Evolutionary conservation across 2,888 invertebrate genomes (phyloP).

Genomic region (Cheilosia variabilis): DNA sequence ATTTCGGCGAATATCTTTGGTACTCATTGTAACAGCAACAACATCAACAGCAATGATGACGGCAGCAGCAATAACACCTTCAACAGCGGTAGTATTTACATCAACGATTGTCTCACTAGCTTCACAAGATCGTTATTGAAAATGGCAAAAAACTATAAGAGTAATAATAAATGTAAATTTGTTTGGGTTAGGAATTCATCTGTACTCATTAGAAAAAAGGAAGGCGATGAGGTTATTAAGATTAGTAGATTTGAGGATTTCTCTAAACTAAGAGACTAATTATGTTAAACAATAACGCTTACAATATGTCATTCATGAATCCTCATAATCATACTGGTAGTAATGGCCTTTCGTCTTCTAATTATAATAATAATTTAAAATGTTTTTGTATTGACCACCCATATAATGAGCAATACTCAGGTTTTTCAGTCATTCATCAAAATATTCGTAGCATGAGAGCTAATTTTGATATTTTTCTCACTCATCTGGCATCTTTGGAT

Average conservation of each 20-base stretch:
- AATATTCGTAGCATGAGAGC: conserved; percentile 32
- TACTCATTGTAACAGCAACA: conserved; percentile 3
- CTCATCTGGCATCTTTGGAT: conserved; percentile 23
- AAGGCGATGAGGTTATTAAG: conserved; percentile 25
- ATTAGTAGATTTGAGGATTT: conserved; percentile 8
- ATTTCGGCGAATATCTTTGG: not conserved
- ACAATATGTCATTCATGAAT: conserved; percentile 6
- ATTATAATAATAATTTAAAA: conserved; percentile 15
- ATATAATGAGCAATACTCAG: conserved; percentile 6
- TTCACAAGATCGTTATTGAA: conserved; percentile 30
- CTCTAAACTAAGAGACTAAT: too few species aligned
- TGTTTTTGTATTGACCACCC: conserved; percentile 39
- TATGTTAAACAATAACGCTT: not conserved
- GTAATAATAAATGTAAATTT: conserved; percentile 28
- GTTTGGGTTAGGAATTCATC: conserved; percentile 35
- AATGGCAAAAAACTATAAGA: conserved; percentile 23
- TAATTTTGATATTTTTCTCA: conserved; percentile 26
- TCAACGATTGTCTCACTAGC: not conserved
- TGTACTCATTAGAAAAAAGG: conserved; percentile 30
- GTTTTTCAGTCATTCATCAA: conserved; percentile 32
- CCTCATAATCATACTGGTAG: not conserved
- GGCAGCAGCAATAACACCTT: not conserved
- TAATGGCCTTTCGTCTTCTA: not conserved
- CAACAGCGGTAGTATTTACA: too few species aligned
- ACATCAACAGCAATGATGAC: not conserved